Conservation (phyloP, 2,888 invertebrate species). For the Sesamia inferens region DNA sequence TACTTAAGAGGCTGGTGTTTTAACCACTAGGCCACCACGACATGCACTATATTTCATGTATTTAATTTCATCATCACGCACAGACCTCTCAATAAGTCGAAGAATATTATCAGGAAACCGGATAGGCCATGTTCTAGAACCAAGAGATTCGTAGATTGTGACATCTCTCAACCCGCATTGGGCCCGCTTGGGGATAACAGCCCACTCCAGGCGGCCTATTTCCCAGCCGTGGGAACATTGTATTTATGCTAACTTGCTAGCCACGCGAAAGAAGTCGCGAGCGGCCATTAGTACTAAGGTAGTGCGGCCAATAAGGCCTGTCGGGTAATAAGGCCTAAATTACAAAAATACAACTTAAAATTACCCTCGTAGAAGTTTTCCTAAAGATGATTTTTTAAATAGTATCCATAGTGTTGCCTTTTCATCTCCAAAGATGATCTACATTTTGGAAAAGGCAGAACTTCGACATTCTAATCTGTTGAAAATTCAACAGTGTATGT, state of each 20-base stretch:
- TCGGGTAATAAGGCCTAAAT: no score
- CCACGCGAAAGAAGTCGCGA: no score
- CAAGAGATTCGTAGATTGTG: not conserved
- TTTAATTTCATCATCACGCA: not conserved
- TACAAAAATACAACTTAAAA: no score
- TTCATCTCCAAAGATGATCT: not conserved
- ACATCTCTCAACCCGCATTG: not conserved
- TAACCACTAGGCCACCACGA: no score
- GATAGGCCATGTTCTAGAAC: not conserved
- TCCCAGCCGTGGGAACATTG: not conserved
- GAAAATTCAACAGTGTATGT: not conserved
- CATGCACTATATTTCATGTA: not conserved
- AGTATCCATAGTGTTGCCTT: not conserved
- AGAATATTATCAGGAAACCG: not conserved
- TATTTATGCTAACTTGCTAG: not conserved
- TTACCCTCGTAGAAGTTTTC: no score
- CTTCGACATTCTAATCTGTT: not conserved
- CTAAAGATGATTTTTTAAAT: no score
- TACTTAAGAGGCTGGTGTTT: no score
- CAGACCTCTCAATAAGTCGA: not conserved
- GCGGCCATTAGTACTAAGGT: no score
- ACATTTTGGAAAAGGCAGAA: not conserved
- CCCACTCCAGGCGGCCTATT: not conserved
- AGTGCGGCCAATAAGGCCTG: no score
- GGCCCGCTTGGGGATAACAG: not conserved